Evolutionary conservation across 2,797 vertebrate species (phyloP), one percentile per base, ranked within the genome.

Genomic region (Anableps anableps): DNA sequence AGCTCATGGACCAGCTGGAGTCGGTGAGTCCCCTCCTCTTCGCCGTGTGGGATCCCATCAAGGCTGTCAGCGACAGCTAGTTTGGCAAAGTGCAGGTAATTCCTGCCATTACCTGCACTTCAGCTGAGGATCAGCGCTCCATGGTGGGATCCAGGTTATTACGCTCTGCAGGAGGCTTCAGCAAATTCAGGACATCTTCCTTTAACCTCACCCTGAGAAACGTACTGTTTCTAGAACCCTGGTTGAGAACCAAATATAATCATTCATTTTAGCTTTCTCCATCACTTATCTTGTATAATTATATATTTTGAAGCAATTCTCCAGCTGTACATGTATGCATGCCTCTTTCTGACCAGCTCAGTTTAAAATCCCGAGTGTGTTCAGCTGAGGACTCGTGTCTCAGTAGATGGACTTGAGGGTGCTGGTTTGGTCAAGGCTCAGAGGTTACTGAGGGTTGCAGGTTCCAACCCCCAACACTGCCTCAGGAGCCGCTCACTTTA

Each of bases 1-100:
- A 97, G 78, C 95, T 99, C 76, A 99, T 99, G 98, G 98, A 99
- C 96, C 97, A 98, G 23, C 93, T 99, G 94, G 98, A 99, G 96
- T 90, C 92, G 92, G 98, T 99, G 92, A 91, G 92, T 70, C 2
- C 45, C 2, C 34, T 29, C n/a, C 17, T 74, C 21, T 43, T 34
- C 38, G 66, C 60, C 9, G 17, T 26, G 14, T 7, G 21, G 2
- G 34, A 34, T n/a, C 23, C 53, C 19, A 45, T 21, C 7, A 0
- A 17, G 45, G 51, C 29, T 48, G 26, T 41, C 66, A 43, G 50
- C 7, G 14, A 29, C 50, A 50, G 60, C 17, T 50, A 16, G 29
- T 38, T 38, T 9, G 47, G 43, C 23, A 66, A 66, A 76, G 75
- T 62, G 29, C 38, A 34, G n/a, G 36, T 45, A 41, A 26, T 55